Base-by-base conservation (phyloP, 2,797 vertebrate genomes). In the Etheostoma nigrum region DNA sequence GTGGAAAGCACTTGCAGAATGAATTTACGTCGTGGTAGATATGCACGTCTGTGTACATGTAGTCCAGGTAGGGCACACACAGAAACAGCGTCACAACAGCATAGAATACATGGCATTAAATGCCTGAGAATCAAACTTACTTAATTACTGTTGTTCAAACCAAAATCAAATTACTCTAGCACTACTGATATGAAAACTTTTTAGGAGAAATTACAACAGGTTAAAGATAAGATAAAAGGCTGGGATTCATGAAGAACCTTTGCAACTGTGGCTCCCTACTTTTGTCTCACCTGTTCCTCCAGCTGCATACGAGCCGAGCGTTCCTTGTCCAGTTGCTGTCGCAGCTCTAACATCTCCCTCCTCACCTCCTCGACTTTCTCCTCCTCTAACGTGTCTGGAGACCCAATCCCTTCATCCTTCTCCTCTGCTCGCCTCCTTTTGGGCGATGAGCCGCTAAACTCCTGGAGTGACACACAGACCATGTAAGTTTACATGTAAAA, bases 381-480 rank as follows among this genome's bases (percentile, higher is more conserved):
- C 58, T 95, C 94, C 70, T 94, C 92, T 77, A 93, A 75, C 1
- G 85, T 83, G 72, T 94, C 91, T 1, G 89, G 91, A 72, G 91
- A 98, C 33, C 97, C 97, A 0, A 98, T 98, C 6, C 97, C 97
- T 82, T 98, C 97, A 0, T 98, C 97, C 72, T 98, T 98, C 88
- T 98, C 97, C 78, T 98, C 97, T 0, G 92, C 92, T 76, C 93
- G 88, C 90, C 90, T 93, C 81, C 93, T 91, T 85, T 98, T 98
- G 0, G 97, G 97, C 2, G 97, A 98, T 1, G 97, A 97, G 78
- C 97, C 96, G 0, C 96, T 97, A 78, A 97, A 96, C 88, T 98
- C 97, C 97, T 98, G 89, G 0, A 47, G 30, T 2, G 30, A 59
- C 25, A 61, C 2, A 4, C 11, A 55, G 42, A 13, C 2, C 2